These are phyloP conservation scores for Anniella stebbinsi DNA, from an alignment of 2,797 vertebrate species.

Conservation along the genomic window DNA sequence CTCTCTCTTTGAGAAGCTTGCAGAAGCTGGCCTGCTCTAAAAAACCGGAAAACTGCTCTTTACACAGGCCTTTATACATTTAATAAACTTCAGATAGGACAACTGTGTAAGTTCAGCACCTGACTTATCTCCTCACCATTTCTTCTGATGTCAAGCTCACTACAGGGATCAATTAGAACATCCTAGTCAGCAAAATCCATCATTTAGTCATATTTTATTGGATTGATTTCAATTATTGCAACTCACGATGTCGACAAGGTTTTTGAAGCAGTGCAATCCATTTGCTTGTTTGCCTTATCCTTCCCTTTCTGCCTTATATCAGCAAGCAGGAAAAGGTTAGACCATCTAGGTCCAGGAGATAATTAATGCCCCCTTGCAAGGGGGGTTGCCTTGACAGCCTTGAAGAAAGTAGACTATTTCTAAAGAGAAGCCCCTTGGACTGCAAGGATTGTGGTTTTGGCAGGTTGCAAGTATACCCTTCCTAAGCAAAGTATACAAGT, in stretches of 20 bases:
- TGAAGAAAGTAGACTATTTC: not conserved
- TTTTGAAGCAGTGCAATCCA: not conserved
- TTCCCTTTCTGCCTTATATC: not conserved
- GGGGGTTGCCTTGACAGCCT: not conserved
- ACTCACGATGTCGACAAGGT: not conserved
- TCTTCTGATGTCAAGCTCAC: too few species aligned
- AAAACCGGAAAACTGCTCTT: too few species aligned
- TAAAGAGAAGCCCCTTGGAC: too few species aligned
- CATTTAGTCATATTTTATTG: not conserved
- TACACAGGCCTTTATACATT: too few species aligned
- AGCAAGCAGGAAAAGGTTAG: not conserved
- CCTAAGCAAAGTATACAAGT: not conserved
- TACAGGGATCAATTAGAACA: not conserved
- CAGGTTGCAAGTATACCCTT: not conserved
- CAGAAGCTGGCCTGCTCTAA: too few species aligned
- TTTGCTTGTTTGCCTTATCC: not conserved
- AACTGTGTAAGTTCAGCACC: too few species aligned
- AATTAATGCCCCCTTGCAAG: not conserved
- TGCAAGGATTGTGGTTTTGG: not conserved
- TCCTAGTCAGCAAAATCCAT: not conserved
- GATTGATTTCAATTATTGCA: not conserved
- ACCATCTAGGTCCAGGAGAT: not conserved
- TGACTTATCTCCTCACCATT: too few species aligned
- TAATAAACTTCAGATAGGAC: too few species aligned
- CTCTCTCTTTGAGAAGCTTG: too few species aligned